A percentile compares a stretch with the other conserved stretches of the same genome.
Conservation (phyloP, 2,113 vertebrate genomes). For the Embiotoca jacksoni region DNA sequence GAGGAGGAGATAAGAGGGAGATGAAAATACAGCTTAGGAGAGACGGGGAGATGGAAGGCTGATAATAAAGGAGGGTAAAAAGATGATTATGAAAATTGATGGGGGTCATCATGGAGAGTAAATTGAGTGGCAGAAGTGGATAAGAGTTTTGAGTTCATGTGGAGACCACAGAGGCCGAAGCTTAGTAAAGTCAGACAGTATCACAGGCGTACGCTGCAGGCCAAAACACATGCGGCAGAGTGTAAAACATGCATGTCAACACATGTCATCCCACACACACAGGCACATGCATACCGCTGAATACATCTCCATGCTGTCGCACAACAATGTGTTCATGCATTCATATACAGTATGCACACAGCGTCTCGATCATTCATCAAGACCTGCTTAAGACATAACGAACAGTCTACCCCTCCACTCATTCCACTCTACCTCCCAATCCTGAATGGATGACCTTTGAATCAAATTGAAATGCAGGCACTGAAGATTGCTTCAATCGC, state of each 20-base stretch:
- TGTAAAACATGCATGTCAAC: constrained; percentile 30
- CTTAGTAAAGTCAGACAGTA: constrained; percentile 2
- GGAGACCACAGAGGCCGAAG: constrained; percentile 22
- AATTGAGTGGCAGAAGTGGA: constrained; percentile 44
- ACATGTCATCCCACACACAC: constrained; percentile 24
- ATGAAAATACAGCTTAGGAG: constrained; percentile 42
- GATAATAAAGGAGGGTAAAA: constrained; percentile 61
- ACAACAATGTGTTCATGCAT: constrained; percentile 8
- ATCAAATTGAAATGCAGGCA: constrained; percentile 62
- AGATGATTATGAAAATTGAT: constrained; percentile 69
- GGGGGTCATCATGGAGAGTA: constrained; percentile 59
- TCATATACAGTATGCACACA: constrained; percentile 1
- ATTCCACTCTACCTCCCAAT: constrained; percentile 34
- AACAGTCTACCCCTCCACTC: constrained; percentile 11
- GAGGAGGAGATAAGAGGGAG: constrained; percentile 48
- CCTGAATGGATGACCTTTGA: constrained; percentile 68
- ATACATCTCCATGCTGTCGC: neutral
- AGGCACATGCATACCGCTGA: constrained; percentile 24
- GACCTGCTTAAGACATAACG: constrained; percentile 3
- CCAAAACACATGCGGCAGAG: constrained; percentile 17
- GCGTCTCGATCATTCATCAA: constrained; percentile 33
- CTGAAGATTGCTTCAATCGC: constrained; percentile 65
- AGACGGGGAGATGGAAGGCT: constrained; percentile 48
- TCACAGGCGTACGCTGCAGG: constrained; percentile 20
- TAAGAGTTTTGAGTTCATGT: constrained; percentile 36